A percentile compares a stretch with the other conserved stretches of the same genome.
These are phyloP conservation scores for Sussaba pulchella DNA, from an alignment of 2,888 invertebrate species.

Conservation along the genomic window DNA sequence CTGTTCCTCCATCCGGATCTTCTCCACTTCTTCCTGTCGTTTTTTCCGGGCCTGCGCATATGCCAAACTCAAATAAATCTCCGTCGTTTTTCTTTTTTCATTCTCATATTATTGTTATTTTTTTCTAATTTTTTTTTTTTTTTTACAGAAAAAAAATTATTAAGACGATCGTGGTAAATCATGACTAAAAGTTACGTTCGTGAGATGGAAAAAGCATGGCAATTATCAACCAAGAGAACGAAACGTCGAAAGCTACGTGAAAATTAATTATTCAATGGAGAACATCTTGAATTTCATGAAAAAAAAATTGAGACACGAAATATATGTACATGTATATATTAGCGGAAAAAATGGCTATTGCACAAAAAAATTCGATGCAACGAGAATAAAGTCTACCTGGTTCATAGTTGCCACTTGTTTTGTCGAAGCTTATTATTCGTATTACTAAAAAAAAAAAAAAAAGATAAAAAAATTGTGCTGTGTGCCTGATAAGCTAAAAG, in stretches of 20 bases:
- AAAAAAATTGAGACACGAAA: too few relatives aligned
- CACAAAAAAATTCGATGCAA: background rate
- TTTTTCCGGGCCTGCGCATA: slow-evolving; percentile 92
- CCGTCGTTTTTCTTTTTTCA: slow-evolving; percentile 70
- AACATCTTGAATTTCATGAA: background rate
- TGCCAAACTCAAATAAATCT: slow-evolving; percentile 81
- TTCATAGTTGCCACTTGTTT: slow-evolving; percentile 65
- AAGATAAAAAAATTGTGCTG: slow-evolving; percentile 61
- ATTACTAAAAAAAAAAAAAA: background rate
- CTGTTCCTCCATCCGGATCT: slow-evolving; percentile 93
- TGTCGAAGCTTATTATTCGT: slow-evolving; percentile 59
- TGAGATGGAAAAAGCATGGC: slow-evolving; percentile 65
- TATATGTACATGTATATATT: too few relatives aligned
- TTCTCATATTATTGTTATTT: background rate
- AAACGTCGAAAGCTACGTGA: slow-evolving; percentile 36
- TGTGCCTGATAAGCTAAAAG: slow-evolving; percentile 68
- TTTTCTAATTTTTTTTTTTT: background rate
- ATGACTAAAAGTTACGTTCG: slow-evolving; percentile 60
- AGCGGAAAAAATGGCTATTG: background rate
- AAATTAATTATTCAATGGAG: slow-evolving; percentile 5
- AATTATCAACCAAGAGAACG: slow-evolving; percentile 62
- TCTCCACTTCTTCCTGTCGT: slow-evolving; percentile 94
- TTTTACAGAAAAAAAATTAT: slow-evolving; percentile 21
- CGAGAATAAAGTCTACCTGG: slow-evolving; percentile 38
- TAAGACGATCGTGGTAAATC: slow-evolving; percentile 64